Percentiles rank a stretch among this genome's conserved stretches.
Conservation (phyloP, 2,797 vertebrate genomes). For the Semaprochilodus insignis region DNA sequence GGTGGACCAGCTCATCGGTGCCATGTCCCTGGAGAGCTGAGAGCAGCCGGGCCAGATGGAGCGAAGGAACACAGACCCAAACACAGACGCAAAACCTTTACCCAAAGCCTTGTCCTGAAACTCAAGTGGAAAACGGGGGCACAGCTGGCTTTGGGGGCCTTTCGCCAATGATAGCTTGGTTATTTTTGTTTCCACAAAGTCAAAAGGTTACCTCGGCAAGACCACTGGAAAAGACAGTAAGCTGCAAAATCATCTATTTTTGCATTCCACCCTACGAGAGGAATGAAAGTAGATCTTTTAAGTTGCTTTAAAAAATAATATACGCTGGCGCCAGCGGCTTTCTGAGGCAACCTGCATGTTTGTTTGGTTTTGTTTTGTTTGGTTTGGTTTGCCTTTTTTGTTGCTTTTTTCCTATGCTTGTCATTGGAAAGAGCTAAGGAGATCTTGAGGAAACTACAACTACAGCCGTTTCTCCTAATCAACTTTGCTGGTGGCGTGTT, state of each 20-base stretch:
- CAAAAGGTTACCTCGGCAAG: slow-evolving; percentile 45
- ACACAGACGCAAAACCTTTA: slow-evolving; percentile 53
- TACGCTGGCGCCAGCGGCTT: slow-evolving; percentile 26
- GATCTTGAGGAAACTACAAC: not conserved
- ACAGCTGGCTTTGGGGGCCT: slow-evolving; percentile 39
- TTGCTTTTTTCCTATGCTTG: slow-evolving; percentile 22
- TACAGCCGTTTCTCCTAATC: slow-evolving; percentile 34
- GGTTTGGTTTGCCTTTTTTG: slow-evolving; percentile 24
- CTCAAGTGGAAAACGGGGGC: slow-evolving; percentile 31
- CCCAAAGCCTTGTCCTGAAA: slow-evolving; percentile 49
- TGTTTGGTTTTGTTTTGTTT: slow-evolving; percentile 20
- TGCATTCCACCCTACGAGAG: slow-evolving; percentile 31
- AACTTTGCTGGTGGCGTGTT: slow-evolving; percentile 33
- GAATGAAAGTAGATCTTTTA: slow-evolving; percentile 20
- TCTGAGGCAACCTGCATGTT: slow-evolving; percentile 41
- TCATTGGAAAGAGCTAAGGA: slow-evolving; percentile 18
- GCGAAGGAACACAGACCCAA: slow-evolving; percentile 55
- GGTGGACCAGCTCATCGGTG: slow-evolving; percentile 93
- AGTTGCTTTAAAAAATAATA: not conserved
- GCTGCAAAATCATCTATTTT: slow-evolving; percentile 38
- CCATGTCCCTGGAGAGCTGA: slow-evolving; percentile 98
- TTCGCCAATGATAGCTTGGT: slow-evolving; percentile 31
- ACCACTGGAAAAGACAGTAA: slow-evolving; percentile 20
- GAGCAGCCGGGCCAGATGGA: slow-evolving; percentile 54
- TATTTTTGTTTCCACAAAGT: slow-evolving; percentile 36